Conservation (phyloP, 2,888 invertebrate species). For the Lordiphosa fenestrarum region DNA sequence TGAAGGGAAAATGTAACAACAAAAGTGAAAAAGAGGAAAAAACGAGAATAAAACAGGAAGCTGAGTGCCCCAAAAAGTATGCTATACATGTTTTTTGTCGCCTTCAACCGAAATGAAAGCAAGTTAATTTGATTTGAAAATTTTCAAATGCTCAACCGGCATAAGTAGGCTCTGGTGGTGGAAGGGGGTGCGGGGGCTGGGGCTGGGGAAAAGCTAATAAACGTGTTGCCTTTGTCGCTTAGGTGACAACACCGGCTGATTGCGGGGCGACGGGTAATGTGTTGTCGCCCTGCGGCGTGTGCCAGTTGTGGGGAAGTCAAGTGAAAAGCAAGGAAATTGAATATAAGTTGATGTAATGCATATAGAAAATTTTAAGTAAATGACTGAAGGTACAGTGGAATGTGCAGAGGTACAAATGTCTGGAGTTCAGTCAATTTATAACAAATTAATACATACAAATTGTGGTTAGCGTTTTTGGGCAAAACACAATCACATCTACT, state of each 20-base stretch:
- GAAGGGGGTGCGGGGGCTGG: background rate
- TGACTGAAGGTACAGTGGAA: slow-evolving; percentile 34
- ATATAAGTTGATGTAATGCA: slow-evolving; percentile 52
- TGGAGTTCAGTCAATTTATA: too few relatives aligned
- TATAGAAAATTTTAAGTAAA: slow-evolving; percentile 4
- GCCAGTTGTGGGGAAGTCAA: slow-evolving; percentile 30
- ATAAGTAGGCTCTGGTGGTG: slow-evolving; percentile 23
- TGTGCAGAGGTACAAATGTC: background rate
- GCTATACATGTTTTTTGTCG: slow-evolving; percentile 23
- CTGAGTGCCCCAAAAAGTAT: slow-evolving; percentile 34
- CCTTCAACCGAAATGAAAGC: slow-evolving; percentile 56
- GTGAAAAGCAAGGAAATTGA: slow-evolving; percentile 56
- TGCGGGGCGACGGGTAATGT: slow-evolving; percentile 5
- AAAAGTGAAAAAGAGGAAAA: slow-evolving; percentile 52
- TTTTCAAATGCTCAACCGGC: slow-evolving; percentile 41
- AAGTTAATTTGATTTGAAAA: slow-evolving; percentile 67
- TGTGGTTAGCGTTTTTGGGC: too few relatives aligned
- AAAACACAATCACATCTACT: too few relatives aligned
- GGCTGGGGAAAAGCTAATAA: slow-evolving; percentile 49
- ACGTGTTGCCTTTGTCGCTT: slow-evolving; percentile 51
- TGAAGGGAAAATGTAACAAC: slow-evolving; percentile 57
- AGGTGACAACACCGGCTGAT: slow-evolving; percentile 39
- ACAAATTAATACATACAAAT: too few relatives aligned
- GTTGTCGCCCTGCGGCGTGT: slow-evolving; percentile 13
- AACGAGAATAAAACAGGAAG: slow-evolving; percentile 16